Evolutionary conservation across 2,888 invertebrate genomes (phyloP).

Genomic region (Philereme vetulata): DNA sequence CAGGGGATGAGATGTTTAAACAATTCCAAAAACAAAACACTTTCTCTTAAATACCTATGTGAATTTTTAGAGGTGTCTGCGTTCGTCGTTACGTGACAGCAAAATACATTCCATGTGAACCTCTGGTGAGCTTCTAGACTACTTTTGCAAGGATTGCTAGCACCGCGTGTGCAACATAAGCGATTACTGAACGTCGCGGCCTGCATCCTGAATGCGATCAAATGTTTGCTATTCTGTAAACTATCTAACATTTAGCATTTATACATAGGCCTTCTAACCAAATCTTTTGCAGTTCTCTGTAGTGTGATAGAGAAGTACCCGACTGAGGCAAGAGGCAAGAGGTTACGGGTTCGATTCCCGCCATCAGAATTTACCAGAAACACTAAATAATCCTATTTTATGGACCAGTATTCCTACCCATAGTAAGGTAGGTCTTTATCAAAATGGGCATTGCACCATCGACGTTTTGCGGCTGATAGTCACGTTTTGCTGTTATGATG

Average conservation of each 20-base stretch:
- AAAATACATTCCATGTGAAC: constrained; percentile 25
- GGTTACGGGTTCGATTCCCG: no score
- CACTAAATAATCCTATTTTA: neutral
- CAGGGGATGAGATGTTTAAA: no score
- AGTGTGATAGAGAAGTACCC: no score
- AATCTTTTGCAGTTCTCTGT: no score
- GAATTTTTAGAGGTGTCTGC: constrained; percentile 11
- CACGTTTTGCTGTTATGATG: constrained; percentile 15
- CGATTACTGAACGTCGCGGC: constrained; percentile 14
- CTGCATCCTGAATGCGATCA: constrained; percentile 19
- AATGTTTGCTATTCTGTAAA: constrained; percentile 19
- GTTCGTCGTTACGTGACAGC: constrained; percentile 28
- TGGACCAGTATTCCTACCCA: neutral
- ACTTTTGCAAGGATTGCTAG: constrained; percentile 29
- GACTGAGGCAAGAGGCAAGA: no score
- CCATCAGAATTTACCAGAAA: neutral
- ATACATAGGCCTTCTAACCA: neutral
- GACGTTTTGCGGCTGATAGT: constrained; percentile 10
- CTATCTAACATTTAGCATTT: neutral
- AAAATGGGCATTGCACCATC: neutral
- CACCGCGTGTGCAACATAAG: constrained; percentile 28
- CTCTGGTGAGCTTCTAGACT: constrained; percentile 15
- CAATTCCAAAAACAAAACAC: no score
- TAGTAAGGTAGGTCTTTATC: no score
- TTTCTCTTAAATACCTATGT: neutral